phyloP scores from a whole-genome alignment of 2,797 vertebrate species.

The Myotis vivesi region DNA sequence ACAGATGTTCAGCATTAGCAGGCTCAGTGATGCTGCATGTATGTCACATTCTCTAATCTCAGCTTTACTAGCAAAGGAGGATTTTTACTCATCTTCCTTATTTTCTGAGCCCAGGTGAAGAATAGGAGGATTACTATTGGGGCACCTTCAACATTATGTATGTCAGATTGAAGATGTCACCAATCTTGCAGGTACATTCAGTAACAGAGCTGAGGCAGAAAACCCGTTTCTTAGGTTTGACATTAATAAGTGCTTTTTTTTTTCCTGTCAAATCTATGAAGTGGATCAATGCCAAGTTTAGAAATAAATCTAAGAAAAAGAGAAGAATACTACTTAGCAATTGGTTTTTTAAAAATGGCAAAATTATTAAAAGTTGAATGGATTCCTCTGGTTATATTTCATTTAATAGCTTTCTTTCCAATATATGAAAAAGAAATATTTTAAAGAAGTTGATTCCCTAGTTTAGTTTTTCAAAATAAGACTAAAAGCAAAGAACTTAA shows the following conservation, averaged over 20 bases:
- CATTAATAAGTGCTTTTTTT: background rate
- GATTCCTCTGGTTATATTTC: background rate
- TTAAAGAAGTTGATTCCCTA: background rate
- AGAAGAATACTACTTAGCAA: background rate
- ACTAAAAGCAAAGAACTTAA: background rate
- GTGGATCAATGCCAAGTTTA: slow-evolving; percentile 8
- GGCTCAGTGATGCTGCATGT: background rate
- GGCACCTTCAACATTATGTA: background rate
- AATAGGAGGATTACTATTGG: background rate
- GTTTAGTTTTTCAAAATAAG: background rate
- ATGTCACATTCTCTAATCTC: background rate
- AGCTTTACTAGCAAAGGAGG: background rate
- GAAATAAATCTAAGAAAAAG: slow-evolving; percentile 23
- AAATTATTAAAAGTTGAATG: background rate
- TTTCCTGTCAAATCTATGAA: background rate
- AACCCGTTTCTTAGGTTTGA: background rate
- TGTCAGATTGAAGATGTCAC: background rate
- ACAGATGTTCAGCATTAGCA: background rate
- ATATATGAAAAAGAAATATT: background rate
- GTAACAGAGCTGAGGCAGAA: background rate
- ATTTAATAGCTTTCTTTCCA: slow-evolving; percentile 30
- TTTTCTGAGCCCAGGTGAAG: background rate
- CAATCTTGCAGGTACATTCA: background rate
- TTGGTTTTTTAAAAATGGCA: background rate
- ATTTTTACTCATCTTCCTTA: background rate